A percentile compares a stretch with the other conserved stretches of the same genome.
Evolutionary conservation across 2,797 vertebrate species (phyloP).

Genomic region (Limnodromus scolopaceus): DNA sequence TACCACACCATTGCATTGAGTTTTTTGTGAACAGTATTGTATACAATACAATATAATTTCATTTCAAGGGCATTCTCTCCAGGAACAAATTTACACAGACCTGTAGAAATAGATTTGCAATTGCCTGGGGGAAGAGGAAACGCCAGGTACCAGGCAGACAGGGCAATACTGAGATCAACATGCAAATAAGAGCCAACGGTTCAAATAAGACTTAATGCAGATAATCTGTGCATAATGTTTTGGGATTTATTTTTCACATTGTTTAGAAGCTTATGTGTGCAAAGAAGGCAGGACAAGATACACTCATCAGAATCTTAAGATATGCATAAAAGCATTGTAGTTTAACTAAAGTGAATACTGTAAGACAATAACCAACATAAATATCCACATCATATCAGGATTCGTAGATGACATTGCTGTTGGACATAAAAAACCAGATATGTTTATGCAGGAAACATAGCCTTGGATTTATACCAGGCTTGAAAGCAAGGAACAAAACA

Average conservation of each 20-base stretch:
- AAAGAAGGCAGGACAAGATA: neutral
- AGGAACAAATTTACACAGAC: neutral
- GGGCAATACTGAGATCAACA: neutral
- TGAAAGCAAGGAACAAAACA: neutral
- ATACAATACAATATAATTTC: neutral
- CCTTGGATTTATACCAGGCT: neutral
- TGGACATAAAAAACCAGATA: neutral
- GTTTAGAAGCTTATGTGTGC: neutral
- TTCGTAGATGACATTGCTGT: neutral
- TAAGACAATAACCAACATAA: neutral
- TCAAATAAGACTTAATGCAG: neutral
- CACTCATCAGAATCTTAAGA: neutral
- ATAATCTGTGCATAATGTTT: neutral
- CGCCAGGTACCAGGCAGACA: neutral
- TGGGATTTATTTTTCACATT: neutral
- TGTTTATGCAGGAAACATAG: neutral
- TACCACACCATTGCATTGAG: rapidly evolving
- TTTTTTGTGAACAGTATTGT: neutral
- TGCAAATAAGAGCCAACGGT: neutral
- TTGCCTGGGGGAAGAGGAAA: neutral
- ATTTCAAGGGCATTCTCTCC: neutral
- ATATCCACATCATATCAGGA: neutral
- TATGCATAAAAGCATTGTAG: rapidly evolving
- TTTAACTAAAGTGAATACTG: neutral
- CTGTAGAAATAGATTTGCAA: neutral